Conservation (phyloP, 2,113 vertebrate species). For the Acanthisitta chloris region DNA sequence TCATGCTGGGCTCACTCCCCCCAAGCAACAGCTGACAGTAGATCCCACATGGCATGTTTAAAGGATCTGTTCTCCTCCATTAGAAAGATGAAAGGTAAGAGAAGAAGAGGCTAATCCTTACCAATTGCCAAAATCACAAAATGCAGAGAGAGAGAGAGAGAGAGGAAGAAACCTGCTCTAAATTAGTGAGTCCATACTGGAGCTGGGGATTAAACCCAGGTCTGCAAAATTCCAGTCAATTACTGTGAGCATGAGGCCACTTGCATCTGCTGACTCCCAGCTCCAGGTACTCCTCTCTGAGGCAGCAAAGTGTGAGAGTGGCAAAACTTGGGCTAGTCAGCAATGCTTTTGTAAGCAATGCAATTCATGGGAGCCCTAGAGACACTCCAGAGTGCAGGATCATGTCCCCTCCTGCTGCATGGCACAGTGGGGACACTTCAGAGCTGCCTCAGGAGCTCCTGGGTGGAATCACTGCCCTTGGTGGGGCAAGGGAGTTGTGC, state of each 20-base stretch:
- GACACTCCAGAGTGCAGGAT: not conserved
- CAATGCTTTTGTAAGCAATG: not conserved
- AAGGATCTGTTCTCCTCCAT: rapidly evolving
- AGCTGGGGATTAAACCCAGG: not conserved
- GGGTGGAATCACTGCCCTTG: not conserved
- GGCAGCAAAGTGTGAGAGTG: not conserved
- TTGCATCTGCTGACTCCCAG: not conserved
- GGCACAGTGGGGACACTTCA: rapidly evolving
- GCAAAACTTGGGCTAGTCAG: not conserved
- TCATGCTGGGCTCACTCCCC: not conserved
- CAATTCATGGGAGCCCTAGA: not conserved
- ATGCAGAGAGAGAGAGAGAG: not conserved
- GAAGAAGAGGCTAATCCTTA: not conserved
- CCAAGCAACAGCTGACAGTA: not conserved
- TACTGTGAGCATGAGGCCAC: not conserved
- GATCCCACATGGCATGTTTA: not conserved
- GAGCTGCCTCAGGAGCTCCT: rapidly evolving
- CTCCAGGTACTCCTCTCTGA: not conserved
- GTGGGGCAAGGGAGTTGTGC: not conserved
- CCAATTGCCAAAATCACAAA: slow-evolving; percentile 2
- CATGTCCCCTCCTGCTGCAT: not conserved
- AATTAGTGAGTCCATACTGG: not conserved
- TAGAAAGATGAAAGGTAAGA: not conserved
- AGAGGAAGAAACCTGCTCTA: not conserved
- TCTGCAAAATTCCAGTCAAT: not conserved